Conservation (phyloP, 2,797 vertebrate species). For the Moxostoma hubbsi region DNA sequence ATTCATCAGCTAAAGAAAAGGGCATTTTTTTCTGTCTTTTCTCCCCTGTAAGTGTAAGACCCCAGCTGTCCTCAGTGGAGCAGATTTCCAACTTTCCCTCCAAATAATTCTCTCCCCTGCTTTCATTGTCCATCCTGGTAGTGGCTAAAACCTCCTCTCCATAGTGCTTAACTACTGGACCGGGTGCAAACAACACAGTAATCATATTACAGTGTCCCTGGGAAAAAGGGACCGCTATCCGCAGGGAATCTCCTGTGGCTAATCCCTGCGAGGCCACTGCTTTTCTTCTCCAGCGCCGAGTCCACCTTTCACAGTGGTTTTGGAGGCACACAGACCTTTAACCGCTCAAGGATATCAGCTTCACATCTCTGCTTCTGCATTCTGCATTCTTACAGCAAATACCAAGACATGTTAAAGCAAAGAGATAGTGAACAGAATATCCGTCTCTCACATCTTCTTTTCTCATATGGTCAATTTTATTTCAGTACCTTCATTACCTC, state of each 20-base stretch:
- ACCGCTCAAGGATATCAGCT: slow-evolving; percentile 61
- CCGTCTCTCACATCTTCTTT: slow-evolving; percentile 7
- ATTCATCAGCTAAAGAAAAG: slow-evolving; percentile 65
- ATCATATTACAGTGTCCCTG: slow-evolving; percentile 84
- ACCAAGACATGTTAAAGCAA: slow-evolving; percentile 9
- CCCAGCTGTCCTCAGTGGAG: slow-evolving; percentile 65
- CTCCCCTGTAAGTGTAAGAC: slow-evolving; percentile 61
- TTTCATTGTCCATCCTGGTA: slow-evolving; percentile 68
- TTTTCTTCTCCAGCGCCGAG: slow-evolving; percentile 56
- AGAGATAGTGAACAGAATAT: neutral
- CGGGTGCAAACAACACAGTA: slow-evolving; percentile 80
- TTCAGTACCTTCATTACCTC: slow-evolving; percentile 57
- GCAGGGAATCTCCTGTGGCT: slow-evolving; percentile 72
- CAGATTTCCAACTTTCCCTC: slow-evolving; percentile 63
- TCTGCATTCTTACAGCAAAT: slow-evolving; percentile 22
- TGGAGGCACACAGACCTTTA: slow-evolving; percentile 57
- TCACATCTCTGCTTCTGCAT: slow-evolving; percentile 31
- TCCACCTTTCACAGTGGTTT: slow-evolving; percentile 59
- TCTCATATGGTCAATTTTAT: slow-evolving; percentile 56
- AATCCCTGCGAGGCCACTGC: slow-evolving; percentile 70
- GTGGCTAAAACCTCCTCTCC: slow-evolving; percentile 67
- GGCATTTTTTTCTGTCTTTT: slow-evolving; percentile 51
- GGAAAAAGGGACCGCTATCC: slow-evolving; percentile 71
- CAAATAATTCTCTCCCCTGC: slow-evolving; percentile 49
- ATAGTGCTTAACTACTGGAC: slow-evolving; percentile 80